These are phyloP conservation scores for Lagodon rhomboides DNA, from an alignment of 2,797 vertebrate species.

Conservation along the genomic window DNA sequence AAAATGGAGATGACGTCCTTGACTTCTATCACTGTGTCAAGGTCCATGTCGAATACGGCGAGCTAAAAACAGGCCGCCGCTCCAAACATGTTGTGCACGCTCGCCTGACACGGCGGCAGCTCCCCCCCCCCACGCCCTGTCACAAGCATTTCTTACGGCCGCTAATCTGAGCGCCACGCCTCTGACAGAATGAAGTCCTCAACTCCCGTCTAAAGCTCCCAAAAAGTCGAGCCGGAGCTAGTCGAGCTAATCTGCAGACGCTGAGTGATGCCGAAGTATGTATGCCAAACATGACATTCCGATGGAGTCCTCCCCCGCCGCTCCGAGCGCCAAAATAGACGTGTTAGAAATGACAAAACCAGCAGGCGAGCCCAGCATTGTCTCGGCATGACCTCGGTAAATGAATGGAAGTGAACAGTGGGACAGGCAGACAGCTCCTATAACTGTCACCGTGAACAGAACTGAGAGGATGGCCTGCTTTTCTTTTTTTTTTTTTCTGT, in stretches of 20 bases:
- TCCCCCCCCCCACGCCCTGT: constrained; percentile 8
- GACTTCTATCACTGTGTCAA: constrained; percentile 56
- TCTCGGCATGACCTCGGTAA: constrained; percentile 66
- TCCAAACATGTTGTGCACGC: constrained; percentile 30
- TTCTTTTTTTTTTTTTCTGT: constrained; percentile 6
- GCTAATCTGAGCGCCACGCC: constrained; percentile 60
- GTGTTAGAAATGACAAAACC: constrained; percentile 71
- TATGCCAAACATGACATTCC: constrained; percentile 73
- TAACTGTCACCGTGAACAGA: constrained; percentile 69
- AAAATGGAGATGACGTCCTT: constrained; percentile 62
- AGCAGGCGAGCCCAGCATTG: constrained; percentile 65
- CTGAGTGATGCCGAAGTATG: constrained; percentile 66
- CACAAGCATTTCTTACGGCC: constrained; percentile 41
- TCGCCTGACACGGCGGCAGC: not conserved
- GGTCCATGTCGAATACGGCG: constrained; percentile 38
- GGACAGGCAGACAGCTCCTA: constrained; percentile 52
- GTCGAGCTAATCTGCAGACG: constrained; percentile 67
- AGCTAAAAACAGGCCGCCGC: constrained; percentile 38
- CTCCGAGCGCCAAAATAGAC: constrained; percentile 73
- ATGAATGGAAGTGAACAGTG: constrained; percentile 68
- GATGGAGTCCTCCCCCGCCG: constrained; percentile 54
- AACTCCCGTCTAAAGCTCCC: constrained; percentile 53
- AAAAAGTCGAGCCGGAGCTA: constrained; percentile 54
- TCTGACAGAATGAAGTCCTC: constrained; percentile 62
- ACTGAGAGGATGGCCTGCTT: constrained; percentile 16